phyloP scores from a whole-genome alignment of 2,797 vertebrate species.

The Cuniculus paca region DNA sequence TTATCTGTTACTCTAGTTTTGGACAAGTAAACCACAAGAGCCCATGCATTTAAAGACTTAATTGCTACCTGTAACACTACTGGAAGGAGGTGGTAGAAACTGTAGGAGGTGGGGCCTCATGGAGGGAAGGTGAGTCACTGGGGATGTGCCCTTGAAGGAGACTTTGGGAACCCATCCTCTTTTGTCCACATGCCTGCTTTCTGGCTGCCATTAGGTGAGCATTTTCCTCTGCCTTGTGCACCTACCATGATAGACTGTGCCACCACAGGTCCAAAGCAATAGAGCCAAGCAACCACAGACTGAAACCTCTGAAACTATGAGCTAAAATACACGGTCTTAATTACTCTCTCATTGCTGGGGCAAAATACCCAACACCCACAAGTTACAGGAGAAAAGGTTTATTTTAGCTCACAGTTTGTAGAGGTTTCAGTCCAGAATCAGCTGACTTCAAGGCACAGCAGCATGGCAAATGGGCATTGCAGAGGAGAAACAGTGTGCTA shows the following conservation, averaged over 20 bases:
- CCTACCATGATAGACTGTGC: not conserved
- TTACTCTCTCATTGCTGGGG: too few species aligned
- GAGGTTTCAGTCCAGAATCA: too few species aligned
- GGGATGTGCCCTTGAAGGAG: not conserved
- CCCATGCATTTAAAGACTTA: too few species aligned
- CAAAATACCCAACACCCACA: too few species aligned
- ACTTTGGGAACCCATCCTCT: fast-evolving
- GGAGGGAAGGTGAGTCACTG: not conserved
- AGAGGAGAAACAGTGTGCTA: too few species aligned
- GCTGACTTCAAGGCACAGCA: too few species aligned
- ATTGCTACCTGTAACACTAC: not conserved
- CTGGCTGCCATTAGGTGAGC: not conserved
- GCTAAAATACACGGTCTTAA: not conserved
- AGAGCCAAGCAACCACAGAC: not conserved
- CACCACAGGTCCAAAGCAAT: not conserved
- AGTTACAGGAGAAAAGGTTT: too few species aligned
- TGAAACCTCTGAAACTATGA: not conserved
- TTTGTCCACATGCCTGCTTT: not conserved
- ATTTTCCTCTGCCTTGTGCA: not conserved
- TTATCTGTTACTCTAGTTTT: not conserved
- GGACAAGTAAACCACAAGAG: not conserved
- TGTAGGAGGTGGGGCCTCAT: not conserved
- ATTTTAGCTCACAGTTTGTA: too few species aligned
- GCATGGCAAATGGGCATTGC: too few species aligned
- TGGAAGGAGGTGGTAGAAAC: not conserved